phyloP scores from a whole-genome alignment of 1,140 invertebrate genomes.

The Frieseomelitta varia region DNA sequence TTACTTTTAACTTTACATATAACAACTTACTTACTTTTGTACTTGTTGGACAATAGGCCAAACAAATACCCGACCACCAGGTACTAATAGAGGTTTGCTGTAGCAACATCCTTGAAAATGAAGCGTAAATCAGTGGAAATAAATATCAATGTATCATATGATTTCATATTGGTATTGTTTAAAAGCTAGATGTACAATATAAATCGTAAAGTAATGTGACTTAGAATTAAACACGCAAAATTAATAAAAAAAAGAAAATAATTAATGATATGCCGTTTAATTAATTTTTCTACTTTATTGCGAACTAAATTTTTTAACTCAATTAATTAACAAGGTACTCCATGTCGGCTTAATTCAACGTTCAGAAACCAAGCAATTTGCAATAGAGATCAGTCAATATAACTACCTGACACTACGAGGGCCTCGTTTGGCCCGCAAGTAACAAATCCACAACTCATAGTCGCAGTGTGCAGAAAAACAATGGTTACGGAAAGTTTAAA shows the following conservation, averaged over 20 bases:
- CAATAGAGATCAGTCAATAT: no score
- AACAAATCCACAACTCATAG: conserved; percentile 96
- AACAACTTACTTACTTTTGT: conserved; percentile 88
- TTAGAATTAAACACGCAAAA: background rate
- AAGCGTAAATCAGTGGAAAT: background rate
- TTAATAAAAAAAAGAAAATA: background rate
- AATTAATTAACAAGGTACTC: conserved; percentile 49
- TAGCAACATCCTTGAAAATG: conserved; percentile 92
- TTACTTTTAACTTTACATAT: background rate
- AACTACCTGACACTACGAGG: conserved; percentile 96
- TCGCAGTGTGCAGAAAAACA: conserved; percentile 52
- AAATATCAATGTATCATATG: background rate
- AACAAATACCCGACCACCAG: conserved; percentile 97
- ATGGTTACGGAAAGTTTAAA: conserved; percentile 31
- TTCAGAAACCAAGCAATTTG: background rate
- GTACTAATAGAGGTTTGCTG: conserved; percentile 94
- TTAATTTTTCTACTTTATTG: background rate
- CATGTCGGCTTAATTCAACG: background rate
- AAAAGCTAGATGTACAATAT: background rate
- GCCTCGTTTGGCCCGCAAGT: conserved; percentile 99
- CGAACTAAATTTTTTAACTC: conserved; percentile 19
- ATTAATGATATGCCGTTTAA: background rate
- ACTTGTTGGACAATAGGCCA: conserved; percentile 97
- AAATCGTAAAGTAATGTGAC: background rate
- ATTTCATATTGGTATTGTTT: background rate